phyloP scores from a whole-genome alignment of 2,797 vertebrate species.

The Allobates femoralis region DNA sequence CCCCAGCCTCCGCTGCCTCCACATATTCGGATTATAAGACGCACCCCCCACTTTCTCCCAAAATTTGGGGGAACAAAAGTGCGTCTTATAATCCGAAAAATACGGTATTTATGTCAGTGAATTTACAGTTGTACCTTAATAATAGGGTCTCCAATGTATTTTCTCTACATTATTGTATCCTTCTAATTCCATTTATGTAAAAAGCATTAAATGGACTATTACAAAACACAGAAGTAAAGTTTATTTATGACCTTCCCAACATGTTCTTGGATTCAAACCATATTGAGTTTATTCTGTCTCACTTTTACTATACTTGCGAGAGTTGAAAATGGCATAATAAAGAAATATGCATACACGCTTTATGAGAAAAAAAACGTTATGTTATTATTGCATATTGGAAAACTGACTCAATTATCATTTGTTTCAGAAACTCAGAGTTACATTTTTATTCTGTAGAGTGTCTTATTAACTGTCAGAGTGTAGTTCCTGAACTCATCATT shows the following conservation, averaged over 20 bases:
- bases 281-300: not conserved
- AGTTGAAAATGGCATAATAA: slow-evolving; percentile 28
- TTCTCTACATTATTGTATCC: not conserved
- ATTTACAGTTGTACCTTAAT: too few species aligned
- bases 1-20: too few species aligned
- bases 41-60: too few species aligned
- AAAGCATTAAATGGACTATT: not conserved
- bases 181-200: not conserved
- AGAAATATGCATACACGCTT: not conserved
- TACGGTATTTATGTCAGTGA: too few species aligned
- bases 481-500: not conserved
- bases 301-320: slow-evolving; percentile 12
- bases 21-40: too few species aligned
- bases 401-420: slow-evolving; percentile 30
- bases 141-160: not conserved
- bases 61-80: too few species aligned
- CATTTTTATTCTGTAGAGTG: not conserved
- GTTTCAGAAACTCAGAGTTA: slow-evolving; percentile 3
- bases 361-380: slow-evolving; percentile 3
- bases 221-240: not conserved
- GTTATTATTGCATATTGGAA: slow-evolving; percentile 25
- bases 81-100: too few species aligned
- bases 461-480: not conserved
- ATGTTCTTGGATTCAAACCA: not conserved
- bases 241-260: slow-evolving; percentile 1